These are phyloP conservation scores for Grapholita molesta DNA, from an alignment of 1,140 invertebrate genomes.

Conservation along the genomic window DNA sequence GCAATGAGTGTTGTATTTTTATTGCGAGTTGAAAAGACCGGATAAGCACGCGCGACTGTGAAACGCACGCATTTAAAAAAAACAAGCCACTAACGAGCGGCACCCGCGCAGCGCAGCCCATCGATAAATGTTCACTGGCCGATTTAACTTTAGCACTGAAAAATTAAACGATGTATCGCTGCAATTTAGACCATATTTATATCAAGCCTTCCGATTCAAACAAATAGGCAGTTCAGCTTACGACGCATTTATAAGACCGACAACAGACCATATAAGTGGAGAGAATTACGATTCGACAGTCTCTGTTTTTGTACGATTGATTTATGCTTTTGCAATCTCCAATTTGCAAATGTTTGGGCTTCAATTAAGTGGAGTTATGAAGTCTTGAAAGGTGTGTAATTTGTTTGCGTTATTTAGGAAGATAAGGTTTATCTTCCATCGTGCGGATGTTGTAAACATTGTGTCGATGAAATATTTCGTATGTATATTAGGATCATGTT, in stretches of 20 bases:
- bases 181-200: slow-evolving; percentile 28
- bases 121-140: slow-evolving; percentile 33
- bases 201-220: slow-evolving; percentile 7
- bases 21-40: slow-evolving; percentile 2
- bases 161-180: slow-evolving; percentile 39
- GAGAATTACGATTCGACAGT: slow-evolving; percentile 21
- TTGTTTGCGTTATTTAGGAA: slow-evolving; percentile 32
- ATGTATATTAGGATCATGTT: neutral
- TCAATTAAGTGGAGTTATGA: slow-evolving; percentile 46
- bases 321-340: slow-evolving; percentile 37
- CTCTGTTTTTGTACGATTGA: slow-evolving; percentile 27
- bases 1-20: neutral
- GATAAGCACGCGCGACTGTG: slow-evolving; percentile 21
- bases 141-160: slow-evolving; percentile 38
- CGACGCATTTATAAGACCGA: slow-evolving; percentile 22
- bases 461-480: neutral
- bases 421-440: neutral
- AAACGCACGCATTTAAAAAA: slow-evolving; percentile 26
- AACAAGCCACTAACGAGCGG: slow-evolving; percentile 28
- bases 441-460: neutral
- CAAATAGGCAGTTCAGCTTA: slow-evolving; percentile 18
- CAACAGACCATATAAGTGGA: slow-evolving; percentile 17
- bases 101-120: slow-evolving; percentile 19
- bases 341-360: slow-evolving; percentile 47
- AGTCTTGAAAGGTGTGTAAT: slow-evolving; percentile 31